Evolutionary conservation across 1,140 invertebrate genomes (phyloP), one percentile per base, ranked within the genome.

Genomic region (Drosophila repletoides): DNA sequence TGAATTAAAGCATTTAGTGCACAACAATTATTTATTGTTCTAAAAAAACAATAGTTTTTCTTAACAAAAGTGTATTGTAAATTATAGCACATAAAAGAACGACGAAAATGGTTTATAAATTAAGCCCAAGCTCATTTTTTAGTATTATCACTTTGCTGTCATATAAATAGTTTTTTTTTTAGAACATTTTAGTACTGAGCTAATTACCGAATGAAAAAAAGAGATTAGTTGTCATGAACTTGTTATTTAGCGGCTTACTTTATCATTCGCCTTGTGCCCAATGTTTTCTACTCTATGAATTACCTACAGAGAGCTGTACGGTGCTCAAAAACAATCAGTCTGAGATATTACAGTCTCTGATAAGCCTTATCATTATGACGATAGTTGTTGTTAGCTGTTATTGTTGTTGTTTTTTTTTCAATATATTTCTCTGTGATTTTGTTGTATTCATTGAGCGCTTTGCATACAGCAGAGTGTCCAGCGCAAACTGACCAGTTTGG

Each of bases 401-500:
- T 15, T 21, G 5, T 21, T 36, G 7, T 26, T 45, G 10, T 24
- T 6, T 2, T 5, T 10, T 21, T 14, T 12, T 0, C 3, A n/a
- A 12, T 12, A n/a, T 6, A 1, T n/a, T 14, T 40, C 14, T 14
- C 5, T 19, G 4, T 3, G 14, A 40, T 21, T 40, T 21, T 7
- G 9, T 4, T 21, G 19, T 15, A 41, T 0, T 19, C 19, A n/a
- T 7, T 31, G 2, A n/a, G 5, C 29, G 29, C 2, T 2, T 7
- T 4, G n/a, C 5, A n/a, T 9, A n/a, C 29, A 2, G n/a, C 5
- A 31, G 2, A 9, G 9, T 52, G 58, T 36, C 38, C 60, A 51
- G 10, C 6, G 40, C 10, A 21, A 7, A 28, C 51, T 69, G 66
- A 58, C 66, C 70, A 72, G 70, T 72, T 72, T 63, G 66, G 66